phyloP scores from a whole-genome alignment of 2,888 invertebrate species.

The Heliconius sara region DNA sequence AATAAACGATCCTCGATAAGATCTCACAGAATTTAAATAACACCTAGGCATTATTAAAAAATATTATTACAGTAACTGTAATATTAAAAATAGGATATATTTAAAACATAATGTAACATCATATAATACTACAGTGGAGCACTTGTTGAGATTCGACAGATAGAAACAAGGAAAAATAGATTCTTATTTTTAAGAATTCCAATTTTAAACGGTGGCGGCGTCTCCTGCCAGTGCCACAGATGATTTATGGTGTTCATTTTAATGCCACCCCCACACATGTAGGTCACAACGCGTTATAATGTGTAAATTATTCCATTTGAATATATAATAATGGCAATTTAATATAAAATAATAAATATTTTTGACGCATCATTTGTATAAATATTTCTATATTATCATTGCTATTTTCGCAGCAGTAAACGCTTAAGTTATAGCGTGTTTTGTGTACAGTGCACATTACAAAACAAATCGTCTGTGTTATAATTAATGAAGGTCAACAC shows the following conservation, averaged over 20 bases:
- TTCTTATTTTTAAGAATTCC: slow-evolving; percentile 71
- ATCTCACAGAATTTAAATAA: slow-evolving; percentile 70
- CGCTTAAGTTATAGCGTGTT: slow-evolving; percentile 17
- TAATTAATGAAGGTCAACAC: slow-evolving; percentile 26
- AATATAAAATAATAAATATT: background rate
- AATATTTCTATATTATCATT: background rate
- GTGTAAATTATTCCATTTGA: background rate
- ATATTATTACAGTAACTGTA: slow-evolving; percentile 18
- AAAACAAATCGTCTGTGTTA: slow-evolving; percentile 20
- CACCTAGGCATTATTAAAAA: slow-evolving; percentile 71
- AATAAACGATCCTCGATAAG: slow-evolving; percentile 63
- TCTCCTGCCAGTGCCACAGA: slow-evolving; percentile 58
- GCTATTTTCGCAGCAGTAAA: slow-evolving; percentile 6
- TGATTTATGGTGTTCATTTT: slow-evolving; percentile 40
- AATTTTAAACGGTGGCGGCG: slow-evolving; percentile 61
- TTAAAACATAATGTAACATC: slow-evolving; percentile 31
- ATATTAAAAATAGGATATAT: slow-evolving; percentile 29
- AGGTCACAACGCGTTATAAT: background rate
- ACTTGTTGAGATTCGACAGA: slow-evolving; percentile 73
- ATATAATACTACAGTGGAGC: slow-evolving; percentile 65
- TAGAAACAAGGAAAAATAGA: slow-evolving; percentile 66
- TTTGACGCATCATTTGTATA: background rate
- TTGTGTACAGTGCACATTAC: slow-evolving; percentile 20
- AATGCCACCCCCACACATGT: slow-evolving; percentile 25
- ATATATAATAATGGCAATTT: background rate